phyloP scores from a whole-genome alignment of 2,113 vertebrate species.

The Monarcha castaneiventris region DNA sequence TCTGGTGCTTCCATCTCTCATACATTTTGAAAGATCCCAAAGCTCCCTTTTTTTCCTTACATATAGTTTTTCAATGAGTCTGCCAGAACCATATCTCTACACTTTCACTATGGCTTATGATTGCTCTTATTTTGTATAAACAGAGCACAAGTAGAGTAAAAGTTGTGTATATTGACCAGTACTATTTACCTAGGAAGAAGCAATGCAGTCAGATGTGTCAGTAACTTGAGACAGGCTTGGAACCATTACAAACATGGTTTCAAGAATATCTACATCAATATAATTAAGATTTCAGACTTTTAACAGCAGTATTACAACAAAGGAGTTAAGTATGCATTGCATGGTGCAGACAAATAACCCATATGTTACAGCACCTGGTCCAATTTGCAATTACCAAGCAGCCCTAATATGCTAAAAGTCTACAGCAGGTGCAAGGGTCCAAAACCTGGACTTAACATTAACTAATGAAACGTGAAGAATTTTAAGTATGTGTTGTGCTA shows the following conservation, averaged over 20 bases:
- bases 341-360: background rate
- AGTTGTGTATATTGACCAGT: background rate
- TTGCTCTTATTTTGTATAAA: background rate
- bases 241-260: background rate
- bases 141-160: background rate
- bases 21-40: background rate
- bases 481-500: background rate
- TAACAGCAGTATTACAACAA: background rate
- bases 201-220: background rate
- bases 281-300: background rate
- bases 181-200: background rate
- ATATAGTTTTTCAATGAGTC: background rate
- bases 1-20: background rate
- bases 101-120: background rate
- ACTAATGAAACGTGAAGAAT: background rate
- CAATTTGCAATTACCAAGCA: background rate
- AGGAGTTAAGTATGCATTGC: background rate
- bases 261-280: background rate
- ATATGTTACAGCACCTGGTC: background rate
- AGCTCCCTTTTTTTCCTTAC: background rate
- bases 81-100: background rate
- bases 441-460: background rate
- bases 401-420: background rate
- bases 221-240: background rate
- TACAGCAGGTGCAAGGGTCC: background rate